These are phyloP conservation scores for Baronia brevicornis DNA, from an alignment of 2,888 invertebrate genomes.

Conservation along the genomic window DNA sequence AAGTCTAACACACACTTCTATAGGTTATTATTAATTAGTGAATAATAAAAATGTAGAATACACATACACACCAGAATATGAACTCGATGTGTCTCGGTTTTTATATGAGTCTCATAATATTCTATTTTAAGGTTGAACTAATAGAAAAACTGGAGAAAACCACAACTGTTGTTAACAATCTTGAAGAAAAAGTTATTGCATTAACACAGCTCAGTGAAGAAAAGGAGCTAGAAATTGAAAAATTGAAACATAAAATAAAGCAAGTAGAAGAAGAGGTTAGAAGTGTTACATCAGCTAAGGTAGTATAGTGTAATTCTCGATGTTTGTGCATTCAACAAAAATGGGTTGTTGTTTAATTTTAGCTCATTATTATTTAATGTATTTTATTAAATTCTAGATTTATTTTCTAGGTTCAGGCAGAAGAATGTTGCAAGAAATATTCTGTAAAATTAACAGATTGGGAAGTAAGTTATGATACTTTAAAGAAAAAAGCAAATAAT, in stretches of 20 bases:
- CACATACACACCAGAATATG: too few relatives aligned
- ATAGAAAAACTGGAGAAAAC: slow-evolving; percentile 58
- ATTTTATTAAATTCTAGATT: too few relatives aligned
- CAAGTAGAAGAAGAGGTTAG: slow-evolving; percentile 21
- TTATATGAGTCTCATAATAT: too few relatives aligned
- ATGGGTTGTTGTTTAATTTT: too few relatives aligned
- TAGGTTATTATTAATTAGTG: too few relatives aligned
- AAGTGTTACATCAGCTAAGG: slow-evolving; percentile 21
- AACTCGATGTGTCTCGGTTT: too few relatives aligned
- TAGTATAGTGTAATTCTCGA: slow-evolving; percentile 6
- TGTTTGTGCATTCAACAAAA: too few relatives aligned
- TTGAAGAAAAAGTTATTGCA: slow-evolving; percentile 44
- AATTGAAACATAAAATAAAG: slow-evolving; percentile 35
- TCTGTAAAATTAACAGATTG: slow-evolving; percentile 53
- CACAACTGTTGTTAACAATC: slow-evolving; percentile 30
- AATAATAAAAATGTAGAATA: too few relatives aligned
- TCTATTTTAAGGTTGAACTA: slow-evolving; percentile 52
- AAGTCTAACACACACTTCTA: too few relatives aligned
- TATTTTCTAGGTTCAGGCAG: slow-evolving; percentile 37
- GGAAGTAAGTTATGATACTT: slow-evolving; percentile 70
- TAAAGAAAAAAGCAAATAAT: slow-evolving; percentile 63
- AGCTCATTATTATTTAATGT: too few relatives aligned
- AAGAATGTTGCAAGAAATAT: slow-evolving; percentile 37
- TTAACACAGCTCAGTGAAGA: slow-evolving; percentile 33
- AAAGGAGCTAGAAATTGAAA: slow-evolving; percentile 44